Evolutionary conservation across 1,140 invertebrate species (phyloP), one percentile per base, ranked within the genome.

Genomic region (Ganaspis sp.): DNA sequence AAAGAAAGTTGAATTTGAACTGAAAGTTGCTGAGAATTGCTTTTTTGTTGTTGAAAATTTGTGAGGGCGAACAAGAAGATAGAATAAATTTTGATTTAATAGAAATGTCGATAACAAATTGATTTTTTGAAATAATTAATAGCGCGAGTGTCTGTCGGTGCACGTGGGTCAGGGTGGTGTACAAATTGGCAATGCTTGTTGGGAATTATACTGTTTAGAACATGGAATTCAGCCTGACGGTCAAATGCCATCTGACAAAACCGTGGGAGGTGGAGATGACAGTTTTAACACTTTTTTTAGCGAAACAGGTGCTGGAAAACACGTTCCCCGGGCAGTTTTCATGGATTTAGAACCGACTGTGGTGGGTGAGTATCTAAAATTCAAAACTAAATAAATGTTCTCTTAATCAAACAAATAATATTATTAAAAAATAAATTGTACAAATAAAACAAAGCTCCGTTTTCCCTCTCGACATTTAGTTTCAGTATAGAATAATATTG

Each of bases 221-320:
- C 97, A 98, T 92, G 96, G 96, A 75, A 97, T 97, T 89, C 93
- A 94, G 82, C 92, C 93, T 17, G 94, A 96, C 88, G 95, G 95
- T 69, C 90, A 92, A 70, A 89, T 91, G 86, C 90, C 90, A 19
- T 88, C 89, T 0, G 83, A 83, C 40, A 84, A 84, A 71, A 78
- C 78, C 70, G 38, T 84, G 4, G 83, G 83, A 42, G 81, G 83
- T 3, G 81, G 81, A 4, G 81, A 84, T 29, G 83, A 84, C 76
- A 83, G 83, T 70, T 84, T 83, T 42, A 84, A 90, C 87, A 92
- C 82, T 73, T 86, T 83, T 79, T 86, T 87, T 58, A 84, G 81
- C 34, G 84, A 84, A 21, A 85, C 83, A 37, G 75, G 75, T 21
- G 75, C 75, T 40, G 84, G 83, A 21, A 82, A 93, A 75, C 92